Evolutionary conservation across 1,140 invertebrate genomes (phyloP), one percentile per base, ranked within the genome.

Genomic region (Limonius californicus): DNA sequence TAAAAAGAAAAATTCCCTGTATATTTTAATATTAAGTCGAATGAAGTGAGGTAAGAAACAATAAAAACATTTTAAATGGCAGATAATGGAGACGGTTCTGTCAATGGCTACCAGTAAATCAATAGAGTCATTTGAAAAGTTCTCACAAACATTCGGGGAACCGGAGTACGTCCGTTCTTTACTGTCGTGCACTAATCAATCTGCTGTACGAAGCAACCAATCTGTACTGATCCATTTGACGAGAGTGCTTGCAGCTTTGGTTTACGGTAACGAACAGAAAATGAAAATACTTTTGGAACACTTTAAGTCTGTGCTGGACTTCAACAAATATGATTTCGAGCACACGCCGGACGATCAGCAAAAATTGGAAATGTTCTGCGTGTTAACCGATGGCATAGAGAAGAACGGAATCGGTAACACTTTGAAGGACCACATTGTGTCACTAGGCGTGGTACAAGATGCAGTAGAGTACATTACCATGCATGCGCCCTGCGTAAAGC

Each of bases 221-320:
- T 86, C 86, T 4, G 87, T 96, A 3, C 80, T 95, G 1, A 85
- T 89, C 19, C 92, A 93, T 67, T 79, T 98, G 0, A 94, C 95
- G 35, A 83, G 92, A 59, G 91, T 98, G 0, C 79, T 98, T 12
- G 95, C 95, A 0, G 95, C 95, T 45, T 80, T 99, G 7, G 94
- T 96, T 0, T 94, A 95, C 68, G 92, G 91, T 20, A 94, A 95
- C 72, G 84, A 90, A 66, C 88, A 93, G 32, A 98, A 97, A 79
- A 98, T 98, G 95, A 86, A 88, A n/a, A 83, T 94, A 16, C 82
- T 99, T 0, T 89, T 95, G 50, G 88, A 93, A 69, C 89, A 97
- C 76, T 98, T 98, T 74, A 89, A 89, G 68, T 87, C 91, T 1
- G 84, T 86, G 20, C 78, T 97, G 12, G 89, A 96, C 77, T 97